Conservation (phyloP, 2,888 invertebrate species). For the Amiota mariae region DNA sequence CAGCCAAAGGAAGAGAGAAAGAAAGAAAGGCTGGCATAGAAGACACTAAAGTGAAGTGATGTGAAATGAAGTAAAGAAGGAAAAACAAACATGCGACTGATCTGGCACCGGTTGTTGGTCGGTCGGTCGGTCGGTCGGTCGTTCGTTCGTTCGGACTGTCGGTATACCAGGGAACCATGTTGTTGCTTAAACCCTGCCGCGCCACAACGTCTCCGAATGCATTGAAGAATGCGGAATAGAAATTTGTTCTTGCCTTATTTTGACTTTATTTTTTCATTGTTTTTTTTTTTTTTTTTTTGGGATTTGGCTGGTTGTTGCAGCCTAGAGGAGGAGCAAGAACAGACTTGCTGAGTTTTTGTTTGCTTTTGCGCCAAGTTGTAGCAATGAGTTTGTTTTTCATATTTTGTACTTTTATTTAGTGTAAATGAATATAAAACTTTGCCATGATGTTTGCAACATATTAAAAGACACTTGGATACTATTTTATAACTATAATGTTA, state of each 20-base stretch:
- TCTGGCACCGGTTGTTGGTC: background rate
- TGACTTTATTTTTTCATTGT: too few relatives aligned
- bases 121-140: conserved; percentile 21
- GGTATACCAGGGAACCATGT: background rate
- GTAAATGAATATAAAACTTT: too few relatives aligned
- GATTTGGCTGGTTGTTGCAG: too few relatives aligned
- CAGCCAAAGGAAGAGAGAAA: background rate
- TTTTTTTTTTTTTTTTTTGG: too few relatives aligned
- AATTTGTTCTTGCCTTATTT: background rate
- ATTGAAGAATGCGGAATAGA: conserved; percentile 48
- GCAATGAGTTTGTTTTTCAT: too few relatives aligned
- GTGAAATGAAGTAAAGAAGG: background rate
- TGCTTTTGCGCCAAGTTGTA: background rate
- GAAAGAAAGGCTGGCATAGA: background rate
- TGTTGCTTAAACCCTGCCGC: background rate
- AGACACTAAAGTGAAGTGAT: background rate
- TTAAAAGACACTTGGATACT: too few relatives aligned
- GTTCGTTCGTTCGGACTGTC: conserved; percentile 26
- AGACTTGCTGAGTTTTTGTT: conserved; percentile 3
- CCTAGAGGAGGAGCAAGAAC: background rate
- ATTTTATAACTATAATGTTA: too few relatives aligned
- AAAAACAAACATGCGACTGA: background rate
- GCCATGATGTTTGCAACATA: background rate
- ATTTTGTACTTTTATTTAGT: too few relatives aligned
- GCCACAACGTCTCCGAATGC: background rate